Evolutionary conservation across 2,888 invertebrate species (phyloP), one percentile per base, ranked within the genome.

Genomic region (Oligia fasciuncula): DNA sequence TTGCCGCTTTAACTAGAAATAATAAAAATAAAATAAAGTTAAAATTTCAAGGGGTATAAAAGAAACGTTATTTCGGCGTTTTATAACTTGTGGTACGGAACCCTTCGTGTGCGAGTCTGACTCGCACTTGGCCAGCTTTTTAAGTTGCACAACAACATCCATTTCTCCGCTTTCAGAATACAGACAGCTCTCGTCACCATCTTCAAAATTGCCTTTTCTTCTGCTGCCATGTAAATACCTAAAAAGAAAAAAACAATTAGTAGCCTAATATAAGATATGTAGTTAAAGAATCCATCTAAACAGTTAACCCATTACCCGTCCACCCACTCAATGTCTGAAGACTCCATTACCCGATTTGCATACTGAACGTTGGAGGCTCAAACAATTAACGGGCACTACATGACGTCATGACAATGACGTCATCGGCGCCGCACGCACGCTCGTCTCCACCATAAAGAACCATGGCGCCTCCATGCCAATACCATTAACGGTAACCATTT

Each of bases 371-470:
- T 78, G 71, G 67, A 81, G 80, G 77, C 70, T 73, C 76, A 81
- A 88, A 84, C 90, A 89, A 88, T 90, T 89, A 90, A 87, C 85
- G 35, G 72, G 74, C 76, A 79, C 79, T 81, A 75, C 77, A 79
- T 81, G 65, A 92, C 91, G 91, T 92, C 92, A 92, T 86, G 91
- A 62, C 19, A 35, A 83, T 88, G 84, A 88, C 89, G 88, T 88
- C 93, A 85, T 84, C 68, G 93, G 93, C 94, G 93, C 93, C 94
- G 81, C 93, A 94, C 94, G 94, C 93, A 89, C 88, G 83, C 75
- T 87, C 83, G 91, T 91, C 92, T 91, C 90, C 86, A 85, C 88
- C 85, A 92, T 94, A 94, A 94, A 94, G 92, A 94, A 92, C 88
- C 82, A 49, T 90, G 94, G 94, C 93, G 93, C 93, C 93, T 90